Evolutionary conservation across 2,797 vertebrate genomes (phyloP).

Genomic region (Clarias pachynema): DNA sequence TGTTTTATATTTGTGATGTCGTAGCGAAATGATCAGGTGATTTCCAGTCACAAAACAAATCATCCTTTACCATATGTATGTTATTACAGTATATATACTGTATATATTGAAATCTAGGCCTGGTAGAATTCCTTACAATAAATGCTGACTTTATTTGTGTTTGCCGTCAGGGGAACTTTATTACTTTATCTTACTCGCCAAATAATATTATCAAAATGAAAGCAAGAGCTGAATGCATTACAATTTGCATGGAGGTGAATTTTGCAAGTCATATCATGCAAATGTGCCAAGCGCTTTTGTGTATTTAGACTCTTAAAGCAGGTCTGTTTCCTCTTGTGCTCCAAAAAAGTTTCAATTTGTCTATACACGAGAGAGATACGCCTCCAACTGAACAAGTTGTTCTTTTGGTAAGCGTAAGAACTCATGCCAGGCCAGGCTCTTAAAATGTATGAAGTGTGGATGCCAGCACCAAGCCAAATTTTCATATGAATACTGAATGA

Average conservation of each 20-base stretch:
- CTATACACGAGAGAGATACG: neutral
- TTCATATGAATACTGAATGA: neutral
- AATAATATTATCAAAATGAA: constrained; percentile 21
- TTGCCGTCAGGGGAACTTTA: neutral
- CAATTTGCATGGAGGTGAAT: constrained; percentile 43
- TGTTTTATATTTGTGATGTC: neutral
- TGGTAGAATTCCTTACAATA: neutral
- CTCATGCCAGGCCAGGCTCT: neutral
- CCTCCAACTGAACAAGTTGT: neutral
- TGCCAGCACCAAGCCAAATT: neutral
- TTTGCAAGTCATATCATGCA: constrained; percentile 44
- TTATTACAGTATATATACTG: too few relatives aligned
- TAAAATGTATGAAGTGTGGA: too few relatives aligned
- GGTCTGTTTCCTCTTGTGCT: neutral
- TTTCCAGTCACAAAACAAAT: neutral
- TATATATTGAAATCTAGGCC: neutral
- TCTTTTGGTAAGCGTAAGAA: neutral
- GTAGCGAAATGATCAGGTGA: too few relatives aligned
- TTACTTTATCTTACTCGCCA: neutral
- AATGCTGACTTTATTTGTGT: neutral
- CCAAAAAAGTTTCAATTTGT: neutral
- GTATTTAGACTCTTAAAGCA: neutral
- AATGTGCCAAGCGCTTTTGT: constrained; percentile 25
- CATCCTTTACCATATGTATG: neutral
- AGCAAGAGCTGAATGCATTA: constrained; percentile 33